Conservation (phyloP, 2,797 vertebrate genomes). For the Myripristis murdjan region DNA sequence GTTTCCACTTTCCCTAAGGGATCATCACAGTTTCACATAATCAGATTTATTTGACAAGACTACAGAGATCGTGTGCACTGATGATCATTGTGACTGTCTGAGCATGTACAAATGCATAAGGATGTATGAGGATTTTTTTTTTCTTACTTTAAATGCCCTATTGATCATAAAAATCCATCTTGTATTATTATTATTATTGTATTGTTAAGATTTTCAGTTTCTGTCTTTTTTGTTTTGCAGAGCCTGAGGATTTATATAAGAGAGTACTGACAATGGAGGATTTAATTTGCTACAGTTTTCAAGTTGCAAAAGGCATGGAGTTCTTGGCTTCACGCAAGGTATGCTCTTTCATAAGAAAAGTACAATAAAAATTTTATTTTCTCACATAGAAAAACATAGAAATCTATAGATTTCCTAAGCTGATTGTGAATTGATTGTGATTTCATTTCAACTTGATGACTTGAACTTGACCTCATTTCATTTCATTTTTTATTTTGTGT, state of each 20-base stretch:
- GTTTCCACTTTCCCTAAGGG: conserved; percentile 27
- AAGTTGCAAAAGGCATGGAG: conserved; percentile 97
- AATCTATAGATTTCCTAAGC: not conserved
- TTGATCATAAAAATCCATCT: conserved; percentile 24
- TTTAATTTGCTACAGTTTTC: conserved; percentile 96
- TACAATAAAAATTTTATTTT: not conserved
- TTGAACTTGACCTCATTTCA: not conserved
- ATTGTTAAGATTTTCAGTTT: too few relatives aligned
- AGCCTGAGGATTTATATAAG: conserved; percentile 94
- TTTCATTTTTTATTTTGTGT: not conserved
- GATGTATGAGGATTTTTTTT: conserved; percentile 25
- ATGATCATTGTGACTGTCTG: conserved; percentile 21
- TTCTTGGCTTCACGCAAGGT: conserved; percentile 96
- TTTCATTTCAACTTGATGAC: conserved; percentile 16
- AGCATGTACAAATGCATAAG: conserved; percentile 28
- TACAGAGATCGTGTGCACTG: conserved; percentile 1
- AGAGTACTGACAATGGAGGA: conserved; percentile 92
- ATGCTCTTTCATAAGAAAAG: conserved; percentile 54
- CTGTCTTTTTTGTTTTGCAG: conserved; percentile 80
- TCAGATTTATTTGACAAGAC: conserved; percentile 56
- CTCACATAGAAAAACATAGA: not conserved
- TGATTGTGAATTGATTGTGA: not conserved
- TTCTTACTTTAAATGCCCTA: conserved; percentile 16
- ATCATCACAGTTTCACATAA: conserved; percentile 26
- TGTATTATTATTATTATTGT: too few relatives aligned